Evolutionary conservation across 2,797 vertebrate species (phyloP).

Genomic region (Naso thynnoides): DNA sequence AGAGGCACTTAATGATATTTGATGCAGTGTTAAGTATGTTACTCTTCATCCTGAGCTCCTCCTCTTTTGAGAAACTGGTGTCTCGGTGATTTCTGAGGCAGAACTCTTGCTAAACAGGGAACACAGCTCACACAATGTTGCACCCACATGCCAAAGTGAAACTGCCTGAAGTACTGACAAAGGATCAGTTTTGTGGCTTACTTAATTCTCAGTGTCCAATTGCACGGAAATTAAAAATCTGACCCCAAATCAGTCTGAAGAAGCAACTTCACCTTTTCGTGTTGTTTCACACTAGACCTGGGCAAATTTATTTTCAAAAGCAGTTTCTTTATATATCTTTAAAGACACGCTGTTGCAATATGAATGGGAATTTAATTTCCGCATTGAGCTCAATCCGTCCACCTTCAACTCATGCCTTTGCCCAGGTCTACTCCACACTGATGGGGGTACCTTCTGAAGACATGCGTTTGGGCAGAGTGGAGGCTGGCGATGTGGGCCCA

Average conservation of each 20-base stretch:
- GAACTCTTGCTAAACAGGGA: constrained; percentile 52
- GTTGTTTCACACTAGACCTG: constrained; percentile 75
- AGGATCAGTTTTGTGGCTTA: constrained; percentile 53
- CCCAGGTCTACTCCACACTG: constrained; percentile 79
- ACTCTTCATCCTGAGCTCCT: too few relatives aligned
- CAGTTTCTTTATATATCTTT: constrained; percentile 15
- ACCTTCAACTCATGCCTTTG: constrained; percentile 72
- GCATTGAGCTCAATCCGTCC: constrained; percentile 36
- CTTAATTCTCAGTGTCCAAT: constrained; percentile 20
- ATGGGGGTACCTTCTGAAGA: constrained; percentile 97
- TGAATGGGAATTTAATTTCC: constrained; percentile 14
- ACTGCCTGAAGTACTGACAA: constrained; percentile 55
- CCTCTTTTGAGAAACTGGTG: not conserved
- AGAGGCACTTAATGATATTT: too few relatives aligned
- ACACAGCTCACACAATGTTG: constrained; percentile 57
- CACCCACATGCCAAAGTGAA: constrained; percentile 74
- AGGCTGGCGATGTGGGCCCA: constrained; percentile 95
- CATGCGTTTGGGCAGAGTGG: constrained; percentile 99
- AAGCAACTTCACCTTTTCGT: constrained; percentile 60
- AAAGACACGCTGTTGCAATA: constrained; percentile 8
- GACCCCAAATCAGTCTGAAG: constrained; percentile 63
- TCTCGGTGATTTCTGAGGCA: not conserved
- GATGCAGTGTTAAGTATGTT: too few relatives aligned
- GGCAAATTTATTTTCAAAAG: constrained; percentile 69
- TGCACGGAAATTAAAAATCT: constrained; percentile 39